Evolutionary conservation across 1,140 invertebrate species (phyloP), one percentile per base, ranked within the genome.

Genomic region (Oncopodura yosiiana): DNA sequence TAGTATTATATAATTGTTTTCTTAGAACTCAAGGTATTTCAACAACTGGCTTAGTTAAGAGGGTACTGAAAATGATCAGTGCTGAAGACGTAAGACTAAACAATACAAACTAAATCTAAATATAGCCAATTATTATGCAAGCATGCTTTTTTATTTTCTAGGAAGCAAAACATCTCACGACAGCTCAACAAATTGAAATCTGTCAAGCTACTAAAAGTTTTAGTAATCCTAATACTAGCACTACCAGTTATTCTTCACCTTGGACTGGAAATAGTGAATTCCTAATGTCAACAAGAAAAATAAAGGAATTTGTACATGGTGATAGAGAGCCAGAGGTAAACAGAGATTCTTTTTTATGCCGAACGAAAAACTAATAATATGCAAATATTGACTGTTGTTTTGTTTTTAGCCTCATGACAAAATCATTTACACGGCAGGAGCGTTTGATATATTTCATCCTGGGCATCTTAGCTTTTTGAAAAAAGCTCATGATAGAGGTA

Each of bases 391-490:
- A n/a, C n/a, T 39, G 12, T 39, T 39, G 16, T 8, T 24, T 23
- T 6, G 23, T 21, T 44, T 11, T 44, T 16, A 90, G 71, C 82
- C 87, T 1, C 81, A 78, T 16, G 94, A 98, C 70, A 83, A 78
- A 70, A 87, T 98, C 67, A 83, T 98, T 1, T 99, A 99, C 71
- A 93, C 96, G 8, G 91, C 89, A 38, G 95, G 95, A 36, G 93
- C 94, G 3, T 99, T 95, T 73, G 95, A 99, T 76, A 74, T 99
- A 9, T 98, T 99, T 71, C 95, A 99, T 74, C 87, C 98, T 48
- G 95, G 95, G 0, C 93, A 97, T 70, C 74, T 99, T 54, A 91
- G 94, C 67, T 99, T 99, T 70, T 70, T 99, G 44, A 87, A 96
- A 68, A 83, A 86, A 62, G 93, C 91, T 0, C 79, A 69, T 56